Base-by-base conservation (phyloP, 2,888 invertebrate genomes). In the Microchrysa polita region DNA sequence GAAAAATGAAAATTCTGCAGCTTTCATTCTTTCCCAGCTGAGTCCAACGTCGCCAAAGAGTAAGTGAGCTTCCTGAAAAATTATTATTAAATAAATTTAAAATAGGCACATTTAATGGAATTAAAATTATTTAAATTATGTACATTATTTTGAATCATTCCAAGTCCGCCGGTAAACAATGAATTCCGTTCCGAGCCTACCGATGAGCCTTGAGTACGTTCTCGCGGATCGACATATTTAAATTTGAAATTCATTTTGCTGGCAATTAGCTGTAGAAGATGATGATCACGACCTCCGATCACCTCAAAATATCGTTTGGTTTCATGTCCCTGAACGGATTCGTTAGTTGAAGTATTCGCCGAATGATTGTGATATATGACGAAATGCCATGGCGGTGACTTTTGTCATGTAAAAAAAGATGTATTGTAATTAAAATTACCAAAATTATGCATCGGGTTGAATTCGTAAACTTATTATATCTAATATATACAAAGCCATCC, bases 371-470 rank as follows among this genome's bases (percentile, higher is more conserved):
- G 16, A 80, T 90, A 90, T 73, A 84, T 86, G 0, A 93, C 91
- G 81, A 92, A 93, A 83, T 91, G 90, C 93, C 93, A 93, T 0
- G 93, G 93, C 0, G 93, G 93, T 1, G 89, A 88, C 89, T 90
- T 71, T n/a, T n/a, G n/a, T n/a, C n/a, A n/a, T n/a, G n/a, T n/a
- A n/a, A n/a, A n/a, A n/a, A n/a, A n/a, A n/a, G n/a, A n/a, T n/a
- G n/a, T n/a, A n/a, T n/a, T n/a, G n/a, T n/a, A n/a, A n/a, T n/a
- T n/a, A n/a, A n/a, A n/a, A n/a, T n/a, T n/a, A n/a, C n/a, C n/a
- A n/a, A n/a, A n/a, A n/a, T n/a, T n/a, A n/a, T n/a, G n/a, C n/a
- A n/a, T n/a, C n/a, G n/a, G n/a, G n/a, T n/a, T n/a, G n/a, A n/a
- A n/a, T n/a, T n/a, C n/a, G n/a, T n/a, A n/a, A n/a, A n/a, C n/a